Base-by-base conservation (phyloP, 2,888 invertebrate species). In the Pemphredon lugubris region DNA sequence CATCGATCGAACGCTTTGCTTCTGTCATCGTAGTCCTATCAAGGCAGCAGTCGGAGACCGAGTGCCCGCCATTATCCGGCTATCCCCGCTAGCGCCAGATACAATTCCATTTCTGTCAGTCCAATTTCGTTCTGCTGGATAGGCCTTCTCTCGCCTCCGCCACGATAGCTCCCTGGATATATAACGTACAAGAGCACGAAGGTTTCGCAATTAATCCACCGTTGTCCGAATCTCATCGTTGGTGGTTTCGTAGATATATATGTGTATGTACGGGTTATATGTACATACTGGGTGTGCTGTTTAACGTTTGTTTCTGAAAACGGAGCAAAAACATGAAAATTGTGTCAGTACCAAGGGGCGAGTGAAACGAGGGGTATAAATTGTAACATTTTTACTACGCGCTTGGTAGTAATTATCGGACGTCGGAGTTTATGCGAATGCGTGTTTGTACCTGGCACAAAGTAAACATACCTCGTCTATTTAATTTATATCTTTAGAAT, bases 131-230 rank as follows among this genome's bases (percentile, higher is more conserved):
- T 20, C 48, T 9, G 44, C 50, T 11, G 55, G 26, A 40, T 23
- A 9, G 23, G 16, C 32, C 58, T 21, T 2, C 45, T 54, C 32
- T 61, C 50, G 14, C 51, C 16, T 18, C 51, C 45, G 14, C 2
- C 45, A 6, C 26, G 23, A 14, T 13, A 30, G 14, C 18, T 16
- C 39, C 1, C 44, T 26, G 20, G 14, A 53, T 37, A 11, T 39
- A 26, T 45, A 55, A 63, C 63, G 50, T 7, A 51, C 44, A 48
- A 23, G 55, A 32, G 11, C 51, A 20, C 30, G 40, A 65, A 44
- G 45, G 59, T 66, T 54, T 26, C 16, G 53, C 64, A 51, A 78
- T 75, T 78, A 75, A 75, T 67, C 54, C 69, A 54, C 51, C 47
- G 50, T 16, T 65, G 57, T 58, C 60, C 58, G 39, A 55, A 70